Base-by-base conservation (phyloP, 2,888 invertebrate species). In the Cerceris ruficornis region DNA sequence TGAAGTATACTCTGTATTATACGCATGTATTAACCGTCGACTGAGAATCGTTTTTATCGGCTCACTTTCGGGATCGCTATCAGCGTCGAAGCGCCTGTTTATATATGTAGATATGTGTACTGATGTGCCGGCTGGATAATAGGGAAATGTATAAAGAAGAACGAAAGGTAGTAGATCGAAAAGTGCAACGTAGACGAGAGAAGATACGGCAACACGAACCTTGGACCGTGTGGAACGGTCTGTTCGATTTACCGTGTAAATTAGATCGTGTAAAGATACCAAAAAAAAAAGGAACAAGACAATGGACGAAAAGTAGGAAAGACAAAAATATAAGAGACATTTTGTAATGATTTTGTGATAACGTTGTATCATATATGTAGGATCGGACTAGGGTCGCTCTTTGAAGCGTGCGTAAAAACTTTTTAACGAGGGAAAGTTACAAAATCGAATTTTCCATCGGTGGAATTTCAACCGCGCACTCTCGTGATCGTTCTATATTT, bases 341-440 rank as follows among this genome's bases (percentile, higher is more conserved):
- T 90, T 88, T 90, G 86, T 88, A 81, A 87, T 87, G 88, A 89
- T 87, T 89, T 90, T 90, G 88, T 90, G 88, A 90, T 88, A 90
- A 88, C 86, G 86, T 88, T 89, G 87, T 90, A 89, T 78, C 69
- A 85, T 88, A 86, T 57, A 69, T 28, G 28, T 80, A 80, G 75
- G 66, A 76, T 82, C 71, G 80, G 76, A 71, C 67, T 74, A 80
- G 79, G 71, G 66, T 80, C 67, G 83, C 75, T 77, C 78, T 73
- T 81, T 67, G 71, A 78, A 65, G 58, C 72, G 65, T 65, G 68
- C 74, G 61, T 69, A 65, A 54, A 57, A 60, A 60, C 28, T 28
- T 28, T 67, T 67, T 74, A 70, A 75, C 55, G 66, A 59, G 28
- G 58, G 41, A 66, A 17, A 69, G 17, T 67, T 69, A 41, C 17